Base-by-base conservation (phyloP, 2,888 invertebrate species). In the Syritta pipiens region DNA sequence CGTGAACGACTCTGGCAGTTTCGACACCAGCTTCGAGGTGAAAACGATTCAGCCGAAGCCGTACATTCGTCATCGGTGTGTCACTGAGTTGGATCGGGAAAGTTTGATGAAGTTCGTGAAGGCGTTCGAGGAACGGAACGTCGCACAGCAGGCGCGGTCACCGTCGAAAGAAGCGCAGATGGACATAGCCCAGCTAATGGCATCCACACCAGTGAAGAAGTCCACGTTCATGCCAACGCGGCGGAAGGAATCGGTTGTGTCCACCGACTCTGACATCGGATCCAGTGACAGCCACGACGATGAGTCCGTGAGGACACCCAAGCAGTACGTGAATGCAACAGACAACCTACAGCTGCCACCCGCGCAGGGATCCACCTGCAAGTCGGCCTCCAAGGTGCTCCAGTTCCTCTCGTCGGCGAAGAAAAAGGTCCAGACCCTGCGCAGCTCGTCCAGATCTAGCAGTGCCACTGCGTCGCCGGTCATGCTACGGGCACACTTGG, bases 21-120 rank as follows among this genome's bases (percentile, higher is more conserved):
- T 89, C 57, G 89, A 89, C 79, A 86, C 87, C 81, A 89, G 89
- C 81, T 85, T 89, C 63, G 88, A 88, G 84, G 84, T 89, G 68
- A 88, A 88, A 68, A 82, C 85, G 6, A 86, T 88, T 14, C 83
- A 84, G 32, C 84, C 84, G 35, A 85, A 84, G 44, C 85, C 84
- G 1, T 55, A 35, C 0, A 81, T 82, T 37, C 84, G 85, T 0
- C 86, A 87, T 82, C 85, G 84, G 10, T 86, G 86, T 69, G 83
- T 87, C 46, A 88, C 86, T 24, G 88, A 87, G 42, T 68, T 87
- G 76, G 87, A 88, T 81, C 87, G 88, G 14, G 87, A 86, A 69
- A 84, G 85, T 75, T 74, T 88, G 35, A 77, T 83, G 40, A 81
- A 83, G 9, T 89, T 88, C 57, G 87, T 88, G 5, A 82, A 81